phyloP scores from a whole-genome alignment of 2,113 vertebrate genomes.

The Zosterops pallidus region DNA sequence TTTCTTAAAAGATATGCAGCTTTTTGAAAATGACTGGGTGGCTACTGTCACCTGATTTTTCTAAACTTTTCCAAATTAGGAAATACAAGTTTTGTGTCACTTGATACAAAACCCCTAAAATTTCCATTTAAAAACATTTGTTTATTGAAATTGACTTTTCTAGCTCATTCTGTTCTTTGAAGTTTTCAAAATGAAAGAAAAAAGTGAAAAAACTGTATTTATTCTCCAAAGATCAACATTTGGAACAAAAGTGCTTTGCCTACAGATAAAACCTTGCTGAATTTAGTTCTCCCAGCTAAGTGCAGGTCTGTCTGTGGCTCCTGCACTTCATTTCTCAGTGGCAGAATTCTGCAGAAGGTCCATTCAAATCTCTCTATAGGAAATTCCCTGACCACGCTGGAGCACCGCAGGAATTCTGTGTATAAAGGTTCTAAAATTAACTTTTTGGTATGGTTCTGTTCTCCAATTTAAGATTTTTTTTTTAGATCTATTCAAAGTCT shows the following conservation, averaged over 20 bases:
- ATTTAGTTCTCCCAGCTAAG: neutral
- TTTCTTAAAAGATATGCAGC: neutral
- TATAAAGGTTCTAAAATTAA: neutral
- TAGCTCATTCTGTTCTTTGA: neutral
- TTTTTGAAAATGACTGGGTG: neutral
- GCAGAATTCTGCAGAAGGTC: neutral
- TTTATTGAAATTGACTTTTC: neutral
- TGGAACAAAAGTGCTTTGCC: neutral
- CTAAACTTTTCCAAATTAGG: neutral
- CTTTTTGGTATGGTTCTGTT: neutral
- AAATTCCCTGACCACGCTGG: neutral
- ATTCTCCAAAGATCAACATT: neutral
- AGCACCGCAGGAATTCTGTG: neutral
- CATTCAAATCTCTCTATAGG: neutral
- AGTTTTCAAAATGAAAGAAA: neutral
- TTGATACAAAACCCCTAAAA: neutral
- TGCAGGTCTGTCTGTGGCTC: neutral
- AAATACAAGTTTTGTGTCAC: neutral
- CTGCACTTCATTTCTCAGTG: neutral
- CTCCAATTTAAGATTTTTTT: neutral
- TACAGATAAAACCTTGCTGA: neutral
- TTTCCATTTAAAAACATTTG: neutral
- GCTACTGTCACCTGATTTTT: neutral
- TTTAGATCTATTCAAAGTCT: neutral
- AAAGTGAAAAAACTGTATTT: neutral